Conservation (phyloP, 2,113 vertebrate species). For the Hirundichthys speculiger region DNA sequence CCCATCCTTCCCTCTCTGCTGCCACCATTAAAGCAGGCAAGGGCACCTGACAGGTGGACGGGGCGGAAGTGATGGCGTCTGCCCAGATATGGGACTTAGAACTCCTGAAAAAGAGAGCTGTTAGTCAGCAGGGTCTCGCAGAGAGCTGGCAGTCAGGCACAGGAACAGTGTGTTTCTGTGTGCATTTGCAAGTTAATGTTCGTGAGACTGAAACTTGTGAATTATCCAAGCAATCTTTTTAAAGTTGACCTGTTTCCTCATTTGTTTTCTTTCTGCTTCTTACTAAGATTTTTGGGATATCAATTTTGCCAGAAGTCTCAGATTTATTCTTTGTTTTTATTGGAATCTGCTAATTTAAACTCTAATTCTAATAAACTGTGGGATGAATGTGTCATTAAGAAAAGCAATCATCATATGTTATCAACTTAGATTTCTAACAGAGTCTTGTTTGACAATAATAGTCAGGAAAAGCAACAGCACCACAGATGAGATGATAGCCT, state of each 20-base stretch:
- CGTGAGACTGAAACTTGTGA: slow-evolving; percentile 19
- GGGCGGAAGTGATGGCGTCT: slow-evolving; percentile 56
- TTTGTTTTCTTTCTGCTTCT: too few relatives aligned
- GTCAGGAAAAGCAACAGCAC: slow-evolving; percentile 33
- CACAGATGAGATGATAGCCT: slow-evolving; percentile 56
- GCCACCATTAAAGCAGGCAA: slow-evolving; percentile 61
- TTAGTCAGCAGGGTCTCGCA: slow-evolving; percentile 41
- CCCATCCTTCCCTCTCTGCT: slow-evolving; percentile 27
- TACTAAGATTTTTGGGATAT: too few relatives aligned
- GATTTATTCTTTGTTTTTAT: too few relatives aligned
- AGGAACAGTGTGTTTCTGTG: slow-evolving; percentile 39
- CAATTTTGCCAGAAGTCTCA: too few relatives aligned
- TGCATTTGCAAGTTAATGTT: not conserved
- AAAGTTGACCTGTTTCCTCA: too few relatives aligned
- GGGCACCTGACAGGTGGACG: slow-evolving; percentile 78
- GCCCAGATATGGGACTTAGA: slow-evolving; percentile 60
- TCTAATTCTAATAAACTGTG: not conserved
- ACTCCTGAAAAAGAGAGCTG: slow-evolving; percentile 55
- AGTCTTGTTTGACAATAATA: slow-evolving; percentile 31
- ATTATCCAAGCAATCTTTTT: slow-evolving; percentile 12
- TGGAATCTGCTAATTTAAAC: not conserved
- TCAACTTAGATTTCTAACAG: slow-evolving; percentile 27
- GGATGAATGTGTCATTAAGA: slow-evolving; percentile 17
- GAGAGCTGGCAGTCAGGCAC: slow-evolving; percentile 38
- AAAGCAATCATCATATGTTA: slow-evolving; percentile 6